Evolutionary conservation across 1,140 invertebrate genomes (phyloP), one percentile per base, ranked within the genome.

Genomic region (Listronotus bonariensis): DNA sequence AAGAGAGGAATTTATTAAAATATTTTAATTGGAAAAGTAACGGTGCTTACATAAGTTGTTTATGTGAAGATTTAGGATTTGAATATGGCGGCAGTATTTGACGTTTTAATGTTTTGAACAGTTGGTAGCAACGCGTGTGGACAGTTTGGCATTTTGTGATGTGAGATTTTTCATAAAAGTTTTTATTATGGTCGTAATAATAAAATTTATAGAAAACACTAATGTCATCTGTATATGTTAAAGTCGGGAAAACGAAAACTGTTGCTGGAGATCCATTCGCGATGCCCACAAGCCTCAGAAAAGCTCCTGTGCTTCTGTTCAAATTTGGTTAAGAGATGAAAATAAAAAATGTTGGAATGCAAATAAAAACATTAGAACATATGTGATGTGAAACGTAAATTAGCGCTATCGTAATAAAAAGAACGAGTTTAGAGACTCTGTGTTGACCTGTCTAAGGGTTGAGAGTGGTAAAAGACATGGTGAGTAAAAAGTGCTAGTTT

Each of bases 141-240:
- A 75, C 76, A 77, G 73, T 78, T 78, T 78, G 77, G 77, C 76
- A 78, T 78, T 78, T 76, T 78, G 76, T 78, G 75, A 76, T 78
- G 75, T 76, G 75, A 77, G 74, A 73, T 74, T 77, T 75, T 78
- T 73, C 69, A 68, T 74, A 76, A 74, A 74, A 75, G 69, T 74
- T 77, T 73, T 76, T 77, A 76, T 75, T 76, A 75, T 74, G 68
- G 68, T 69, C 60, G 54, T 71, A 73, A 58, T 66, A 68, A 56
- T 65, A 67, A 72, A 74, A 71, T 68, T 72, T 69, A 65, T 45
- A 70, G 65, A 57, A 71, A 71, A 63, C 60, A 70, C 72, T 68
- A 56, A 74, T 73, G 71, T 61, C 68, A 67, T 63, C 59, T 63
- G 54, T 48, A 70, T 46, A 57, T 65, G 68, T 52, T 53, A 56